Conservation (phyloP, 2,888 invertebrate species). For the Norana najaformis region DNA sequence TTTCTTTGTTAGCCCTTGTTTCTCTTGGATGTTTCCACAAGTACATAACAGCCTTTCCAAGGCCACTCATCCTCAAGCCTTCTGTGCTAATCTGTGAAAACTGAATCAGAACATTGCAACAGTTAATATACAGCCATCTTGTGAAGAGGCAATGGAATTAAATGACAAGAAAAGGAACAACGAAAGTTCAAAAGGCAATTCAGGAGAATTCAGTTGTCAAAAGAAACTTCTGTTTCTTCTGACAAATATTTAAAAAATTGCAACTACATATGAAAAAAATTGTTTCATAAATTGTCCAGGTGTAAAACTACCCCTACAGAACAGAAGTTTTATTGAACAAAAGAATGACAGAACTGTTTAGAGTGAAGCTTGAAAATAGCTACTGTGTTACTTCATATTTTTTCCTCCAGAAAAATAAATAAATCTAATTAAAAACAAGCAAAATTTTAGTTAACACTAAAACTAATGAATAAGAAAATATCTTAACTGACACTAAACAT, state of each 20-base stretch:
- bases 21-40: slow-evolving; percentile 97
- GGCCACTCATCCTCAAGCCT: slow-evolving; percentile 89
- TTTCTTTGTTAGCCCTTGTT: slow-evolving; percentile 85
- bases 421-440: not conserved
- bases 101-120: slow-evolving; percentile 62
- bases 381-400: not conserved
- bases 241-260: not conserved
- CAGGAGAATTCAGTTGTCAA: not conserved
- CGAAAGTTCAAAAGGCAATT: no score
- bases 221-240: not conserved
- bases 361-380: not conserved
- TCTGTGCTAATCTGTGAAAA: slow-evolving; percentile 87
- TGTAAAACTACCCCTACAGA: not conserved
- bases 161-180: not conserved
- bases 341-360: not conserved
- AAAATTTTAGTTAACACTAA: not conserved
- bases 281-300: not conserved
- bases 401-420: not conserved
- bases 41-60: slow-evolving; percentile 99
- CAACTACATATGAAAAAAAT: not conserved
- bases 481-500: not conserved
- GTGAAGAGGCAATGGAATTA: not conserved
- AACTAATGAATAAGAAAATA: not conserved
- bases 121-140: not conserved
- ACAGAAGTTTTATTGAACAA: not conserved